Evolutionary conservation across 2,113 vertebrate genomes (phyloP).

Genomic region (Oxyruncus cristatus): DNA sequence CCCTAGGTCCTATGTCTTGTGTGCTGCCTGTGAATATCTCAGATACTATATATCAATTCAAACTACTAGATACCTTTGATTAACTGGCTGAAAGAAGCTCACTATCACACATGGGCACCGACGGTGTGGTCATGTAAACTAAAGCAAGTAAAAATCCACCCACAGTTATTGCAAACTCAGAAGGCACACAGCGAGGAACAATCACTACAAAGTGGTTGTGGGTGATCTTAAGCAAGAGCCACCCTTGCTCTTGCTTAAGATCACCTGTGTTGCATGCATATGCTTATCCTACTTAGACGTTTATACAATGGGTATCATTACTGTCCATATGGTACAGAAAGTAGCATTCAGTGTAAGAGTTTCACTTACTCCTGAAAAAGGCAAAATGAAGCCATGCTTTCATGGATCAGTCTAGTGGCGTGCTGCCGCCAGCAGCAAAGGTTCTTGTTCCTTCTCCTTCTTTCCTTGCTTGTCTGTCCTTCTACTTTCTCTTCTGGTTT

Average conservation of each 20-base stretch:
- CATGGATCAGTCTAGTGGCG: no score
- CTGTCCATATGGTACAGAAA: not conserved
- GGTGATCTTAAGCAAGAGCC: not conserved
- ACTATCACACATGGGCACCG: not conserved
- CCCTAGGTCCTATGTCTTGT: accelerated
- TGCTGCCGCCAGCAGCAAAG: not conserved
- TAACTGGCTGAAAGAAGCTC: not conserved
- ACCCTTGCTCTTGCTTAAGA: not conserved
- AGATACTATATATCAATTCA: not conserved
- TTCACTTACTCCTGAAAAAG: not conserved
- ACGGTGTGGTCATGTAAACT: not conserved
- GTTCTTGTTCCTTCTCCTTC: not conserved
- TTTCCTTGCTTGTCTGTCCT: not conserved
- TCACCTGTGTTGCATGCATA: not conserved
- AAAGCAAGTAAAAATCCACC: not conserved
- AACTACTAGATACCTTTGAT: not conserved
- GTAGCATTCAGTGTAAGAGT: not conserved
- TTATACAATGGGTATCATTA: not conserved
- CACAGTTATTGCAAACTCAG: not conserved
- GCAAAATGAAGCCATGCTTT: not conserved
- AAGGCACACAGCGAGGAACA: not conserved
- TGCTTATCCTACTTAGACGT: not conserved
- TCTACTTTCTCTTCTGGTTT: not conserved
- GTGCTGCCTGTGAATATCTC: not conserved
- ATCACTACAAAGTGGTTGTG: not conserved